phyloP scores from a whole-genome alignment of 2,888 invertebrate genomes.

The Brachylomia viminalis region DNA sequence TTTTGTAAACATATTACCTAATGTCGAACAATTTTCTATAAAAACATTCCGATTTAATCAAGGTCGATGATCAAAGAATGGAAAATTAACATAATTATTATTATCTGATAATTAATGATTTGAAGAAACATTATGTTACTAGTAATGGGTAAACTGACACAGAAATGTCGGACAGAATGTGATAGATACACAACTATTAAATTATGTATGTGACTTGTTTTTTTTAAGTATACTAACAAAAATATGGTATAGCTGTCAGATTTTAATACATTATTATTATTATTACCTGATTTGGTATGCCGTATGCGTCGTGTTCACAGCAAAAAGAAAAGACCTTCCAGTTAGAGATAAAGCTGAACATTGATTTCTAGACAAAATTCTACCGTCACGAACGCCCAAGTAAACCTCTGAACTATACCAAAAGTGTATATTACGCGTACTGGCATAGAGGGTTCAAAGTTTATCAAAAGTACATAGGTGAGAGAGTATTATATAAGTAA shows the following conservation, averaged over 20 bases:
- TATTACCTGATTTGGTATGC: not conserved
- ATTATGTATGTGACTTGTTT: not conserved
- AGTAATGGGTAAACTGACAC: conserved; percentile 9
- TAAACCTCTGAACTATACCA: not conserved
- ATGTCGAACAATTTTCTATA: conserved; percentile 15
- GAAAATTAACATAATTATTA: conserved; percentile 20
- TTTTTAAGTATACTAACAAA: too few relatives aligned
- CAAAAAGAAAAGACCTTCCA: not conserved
- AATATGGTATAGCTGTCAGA: too few relatives aligned
- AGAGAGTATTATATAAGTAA: conserved; percentile 35
- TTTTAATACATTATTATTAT: too few relatives aligned
- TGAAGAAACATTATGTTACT: not conserved
- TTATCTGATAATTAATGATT: conserved; percentile 12
- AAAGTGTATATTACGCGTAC: conserved; percentile 10
- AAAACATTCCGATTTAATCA: conserved; percentile 15
- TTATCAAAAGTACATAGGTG: conserved; percentile 29
- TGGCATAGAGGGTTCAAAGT: conserved; percentile 29
- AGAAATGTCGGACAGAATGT: not conserved
- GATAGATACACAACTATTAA: not conserved
- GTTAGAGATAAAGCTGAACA: not conserved
- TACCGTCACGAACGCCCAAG: not conserved
- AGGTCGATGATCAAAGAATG: conserved; percentile 18
- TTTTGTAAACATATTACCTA: conserved; percentile 19
- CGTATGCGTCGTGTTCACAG: not conserved
- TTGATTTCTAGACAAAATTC: not conserved